Conservation (phyloP, 2,888 invertebrate species). For the Sericinus montela region DNA sequence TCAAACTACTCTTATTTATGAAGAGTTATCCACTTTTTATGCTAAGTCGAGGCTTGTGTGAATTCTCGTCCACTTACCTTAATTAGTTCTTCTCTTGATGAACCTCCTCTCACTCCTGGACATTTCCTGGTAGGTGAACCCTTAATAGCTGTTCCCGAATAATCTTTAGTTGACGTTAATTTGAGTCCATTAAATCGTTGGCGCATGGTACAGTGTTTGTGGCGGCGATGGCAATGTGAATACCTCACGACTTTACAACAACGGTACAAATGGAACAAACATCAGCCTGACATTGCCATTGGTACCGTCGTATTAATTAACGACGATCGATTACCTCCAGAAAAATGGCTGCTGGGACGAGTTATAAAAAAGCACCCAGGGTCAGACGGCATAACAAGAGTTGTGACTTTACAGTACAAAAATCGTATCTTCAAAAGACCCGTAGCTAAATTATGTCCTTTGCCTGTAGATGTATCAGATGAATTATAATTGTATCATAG, state of each 20-base stretch:
- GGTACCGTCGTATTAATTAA: background rate
- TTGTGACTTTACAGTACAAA: background rate
- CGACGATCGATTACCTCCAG: background rate
- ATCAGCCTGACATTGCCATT: background rate
- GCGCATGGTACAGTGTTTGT: slow-evolving; percentile 21
- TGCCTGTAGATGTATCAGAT: background rate
- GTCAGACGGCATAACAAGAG: slow-evolving; percentile 1
- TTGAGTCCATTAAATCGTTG: slow-evolving; percentile 5
- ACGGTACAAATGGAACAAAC: slow-evolving; percentile 3
- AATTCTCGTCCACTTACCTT: slow-evolving; percentile 16
- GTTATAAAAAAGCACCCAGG: slow-evolving; percentile 1
- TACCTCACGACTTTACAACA: slow-evolving; percentile 14
- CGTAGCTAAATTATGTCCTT: slow-evolving; percentile 9
- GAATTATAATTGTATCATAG: too few relatives aligned
- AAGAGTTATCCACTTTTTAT: too few relatives aligned
- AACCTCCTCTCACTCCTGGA: slow-evolving; percentile 19
- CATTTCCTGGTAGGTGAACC: slow-evolving; percentile 14
- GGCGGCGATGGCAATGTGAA: slow-evolving; percentile 23
- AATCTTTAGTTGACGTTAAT: background rate
- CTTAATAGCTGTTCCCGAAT: background rate
- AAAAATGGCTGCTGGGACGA: background rate
- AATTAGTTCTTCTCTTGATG: slow-evolving; percentile 4
- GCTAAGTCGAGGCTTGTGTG: too few relatives aligned
- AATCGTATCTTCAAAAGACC: slow-evolving; percentile 1
- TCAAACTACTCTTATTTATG: background rate